Evolutionary conservation across 2,888 invertebrate species (phyloP), one percentile per base, ranked within the genome.

Genomic region (Brachynemurus nebulosus): DNA sequence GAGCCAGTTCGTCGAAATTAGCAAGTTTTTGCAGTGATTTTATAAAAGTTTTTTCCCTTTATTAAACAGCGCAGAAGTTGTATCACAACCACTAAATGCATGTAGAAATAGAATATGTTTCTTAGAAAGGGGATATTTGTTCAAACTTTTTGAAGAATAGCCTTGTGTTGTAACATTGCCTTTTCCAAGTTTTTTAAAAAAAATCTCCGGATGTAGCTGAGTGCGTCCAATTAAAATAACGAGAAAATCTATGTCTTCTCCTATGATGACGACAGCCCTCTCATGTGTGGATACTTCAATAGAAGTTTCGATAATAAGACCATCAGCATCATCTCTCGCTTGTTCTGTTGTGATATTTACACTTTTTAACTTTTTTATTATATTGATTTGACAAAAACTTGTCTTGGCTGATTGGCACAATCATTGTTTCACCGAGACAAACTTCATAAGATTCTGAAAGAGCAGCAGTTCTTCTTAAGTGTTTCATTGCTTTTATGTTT

Each of bases 381-480:
- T 48, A 46, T 46, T 20, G 33, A 38, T 47, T 49, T 34, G 44
- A 20, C 20, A 49, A 46, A 49, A 49, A 47, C 14, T 20, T 45
- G 3, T 40, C 42, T 33, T 49, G 46, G n/a, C 4, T 39, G 21
- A 44, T 44, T 49, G 47, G 47, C 1, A 48, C 39, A 34, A 44
- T 44, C 46, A 46, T 48, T 35, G 14, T 48, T 44, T 46, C 40
- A 41, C 46, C 42, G 18, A 48, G 44, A 46, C 33, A 35, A 37
- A 45, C 40, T 19, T 47, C 39, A 33, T 39, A 18, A 47, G 40
- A 47, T 40, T 5, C 20, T 17, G 17, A 19, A n/a, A n/a, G 3
- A 27, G 27, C 47, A 42, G 39, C 47, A 44, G 23, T 37, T 47
- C 40, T 25, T 2, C 44, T 47, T 36, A 20, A 44, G 25, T 27